These are phyloP conservation scores for Himalopsyche japonica DNA, from an alignment of 2,888 invertebrate genomes.

Conservation along the genomic window DNA sequence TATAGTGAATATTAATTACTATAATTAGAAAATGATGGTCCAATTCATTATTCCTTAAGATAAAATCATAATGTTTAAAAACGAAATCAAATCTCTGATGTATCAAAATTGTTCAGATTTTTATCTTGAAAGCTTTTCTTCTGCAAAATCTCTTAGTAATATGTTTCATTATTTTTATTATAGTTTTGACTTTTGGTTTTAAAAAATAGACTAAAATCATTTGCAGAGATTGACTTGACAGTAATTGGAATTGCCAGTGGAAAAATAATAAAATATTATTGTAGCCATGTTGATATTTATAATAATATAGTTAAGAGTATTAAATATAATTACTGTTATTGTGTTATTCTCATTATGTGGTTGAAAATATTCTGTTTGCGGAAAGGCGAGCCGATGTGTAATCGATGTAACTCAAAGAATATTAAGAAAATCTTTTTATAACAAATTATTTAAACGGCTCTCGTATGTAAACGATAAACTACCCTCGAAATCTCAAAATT, in stretches of 20 bases:
- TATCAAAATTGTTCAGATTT: background rate
- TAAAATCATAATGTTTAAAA: background rate
- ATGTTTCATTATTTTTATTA: too few species aligned
- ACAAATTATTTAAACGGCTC: background rate
- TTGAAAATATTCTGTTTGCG: background rate
- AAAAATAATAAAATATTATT: background rate
- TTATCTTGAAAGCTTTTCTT: background rate
- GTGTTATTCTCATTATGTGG: background rate
- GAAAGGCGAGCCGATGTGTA: background rate
- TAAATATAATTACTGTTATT: background rate
- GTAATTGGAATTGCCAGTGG: background rate
- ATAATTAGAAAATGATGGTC: background rate
- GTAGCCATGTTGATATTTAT: background rate
- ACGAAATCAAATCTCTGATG: background rate
- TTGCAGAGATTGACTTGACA: background rate
- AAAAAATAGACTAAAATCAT: too few species aligned
- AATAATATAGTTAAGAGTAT: background rate
- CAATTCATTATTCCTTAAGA: background rate
- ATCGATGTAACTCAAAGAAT: background rate
- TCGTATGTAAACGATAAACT: slow-evolving; percentile 2
- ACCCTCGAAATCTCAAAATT: slow-evolving; percentile 1
- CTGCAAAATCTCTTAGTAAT: too few species aligned
- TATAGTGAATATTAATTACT: background rate
- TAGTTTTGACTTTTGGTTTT: too few species aligned
- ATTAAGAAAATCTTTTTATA: background rate